Evolutionary conservation across 2,888 invertebrate species (phyloP).

Genomic region (Acanthosepion lycidas): DNA sequence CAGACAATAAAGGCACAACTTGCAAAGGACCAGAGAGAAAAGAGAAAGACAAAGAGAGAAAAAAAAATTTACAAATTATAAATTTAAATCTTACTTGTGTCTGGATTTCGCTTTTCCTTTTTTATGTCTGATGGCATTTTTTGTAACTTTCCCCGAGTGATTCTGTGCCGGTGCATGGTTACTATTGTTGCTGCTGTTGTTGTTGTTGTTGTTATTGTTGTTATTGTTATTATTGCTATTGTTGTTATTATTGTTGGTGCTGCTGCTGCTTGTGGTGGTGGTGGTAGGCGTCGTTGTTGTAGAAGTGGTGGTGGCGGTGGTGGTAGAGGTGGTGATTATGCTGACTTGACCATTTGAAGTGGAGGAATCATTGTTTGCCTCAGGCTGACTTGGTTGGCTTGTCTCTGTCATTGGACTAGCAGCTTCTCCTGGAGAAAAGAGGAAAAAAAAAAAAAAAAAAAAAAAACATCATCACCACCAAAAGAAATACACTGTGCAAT

Average conservation of each 20-base stretch:
- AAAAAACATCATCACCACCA: neutral
- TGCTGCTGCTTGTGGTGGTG: slow-evolving; percentile 61
- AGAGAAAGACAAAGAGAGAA: no score
- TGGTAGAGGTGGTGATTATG: slow-evolving; percentile 56
- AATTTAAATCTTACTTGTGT: slow-evolving; percentile 57
- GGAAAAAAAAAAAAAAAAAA: neutral
- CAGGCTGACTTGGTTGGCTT: slow-evolving; percentile 42
- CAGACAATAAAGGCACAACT: no score
- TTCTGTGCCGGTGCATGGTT: slow-evolving; percentile 57
- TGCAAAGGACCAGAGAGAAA: no score
- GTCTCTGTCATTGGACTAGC: slow-evolving; percentile 44
- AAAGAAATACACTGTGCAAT: neutral
- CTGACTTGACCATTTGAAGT: slow-evolving; percentile 57
- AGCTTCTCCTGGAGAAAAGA: slow-evolving; percentile 39
- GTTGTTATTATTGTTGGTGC: slow-evolving; percentile 52
- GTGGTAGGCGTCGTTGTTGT: slow-evolving; percentile 56
- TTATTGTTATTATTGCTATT: slow-evolving; percentile 48
- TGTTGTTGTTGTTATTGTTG: neutral
- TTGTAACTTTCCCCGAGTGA: slow-evolving; percentile 65
- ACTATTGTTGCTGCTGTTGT: slow-evolving; percentile 57
- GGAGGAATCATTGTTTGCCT: slow-evolving; percentile 40
- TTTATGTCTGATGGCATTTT: slow-evolving; percentile 62
- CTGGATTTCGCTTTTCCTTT: slow-evolving; percentile 65
- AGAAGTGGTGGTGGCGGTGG: slow-evolving; percentile 47
- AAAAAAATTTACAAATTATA: no score